Conservation (phyloP, 2,797 vertebrate genomes). For the Sebastes oblongus region DNA sequence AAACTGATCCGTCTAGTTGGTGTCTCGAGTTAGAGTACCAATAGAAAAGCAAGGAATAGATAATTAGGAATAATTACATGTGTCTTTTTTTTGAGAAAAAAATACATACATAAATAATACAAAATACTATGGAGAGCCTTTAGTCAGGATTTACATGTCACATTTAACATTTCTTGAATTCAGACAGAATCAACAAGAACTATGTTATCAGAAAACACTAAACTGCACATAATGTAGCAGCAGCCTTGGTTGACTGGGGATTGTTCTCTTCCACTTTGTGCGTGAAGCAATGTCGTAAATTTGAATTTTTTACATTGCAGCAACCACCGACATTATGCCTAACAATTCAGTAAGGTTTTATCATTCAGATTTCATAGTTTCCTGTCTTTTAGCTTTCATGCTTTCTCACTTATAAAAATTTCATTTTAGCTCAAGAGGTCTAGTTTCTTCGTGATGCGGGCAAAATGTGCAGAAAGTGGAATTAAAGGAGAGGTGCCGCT, state of each 20-base stretch:
- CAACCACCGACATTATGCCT: background rate
- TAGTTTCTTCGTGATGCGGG: conserved; percentile 33
- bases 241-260: conserved; percentile 6
- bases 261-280: background rate
- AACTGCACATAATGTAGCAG: background rate
- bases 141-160: background rate
- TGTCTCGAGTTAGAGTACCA: background rate
- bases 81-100: background rate
- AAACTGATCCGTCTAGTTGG: background rate
- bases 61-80: background rate
- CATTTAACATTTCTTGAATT: background rate
- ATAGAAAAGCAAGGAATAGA: background rate
- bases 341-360: conserved; percentile 23
- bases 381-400: conserved; percentile 50
- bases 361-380: conserved; percentile 43
- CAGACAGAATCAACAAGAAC: background rate
- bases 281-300: conserved; percentile 11
- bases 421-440: conserved; percentile 45
- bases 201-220: background rate
- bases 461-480: conserved; percentile 39
- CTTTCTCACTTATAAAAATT: conserved; percentile 41
- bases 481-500: conserved; percentile 1
- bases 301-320: background rate
- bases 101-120: background rate
- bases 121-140: background rate